Conservation (phyloP, 1,140 invertebrate genomes). For the Lordiphosa clarofinis region DNA sequence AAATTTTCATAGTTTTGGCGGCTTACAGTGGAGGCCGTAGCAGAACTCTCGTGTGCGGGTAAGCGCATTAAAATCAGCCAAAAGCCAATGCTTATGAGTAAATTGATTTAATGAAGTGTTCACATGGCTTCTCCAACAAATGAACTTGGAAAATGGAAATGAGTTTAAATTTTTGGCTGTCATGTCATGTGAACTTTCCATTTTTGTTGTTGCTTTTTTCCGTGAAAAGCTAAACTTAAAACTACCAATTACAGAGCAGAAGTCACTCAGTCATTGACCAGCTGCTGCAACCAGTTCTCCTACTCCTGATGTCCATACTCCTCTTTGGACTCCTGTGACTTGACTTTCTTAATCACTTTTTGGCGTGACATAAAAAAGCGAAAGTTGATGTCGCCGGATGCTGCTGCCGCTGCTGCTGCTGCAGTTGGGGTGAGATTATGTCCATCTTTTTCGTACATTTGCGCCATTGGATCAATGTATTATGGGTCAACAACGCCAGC, state of each 20-base stretch:
- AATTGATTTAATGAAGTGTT: too few species aligned
- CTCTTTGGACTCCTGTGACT: conserved; percentile 25
- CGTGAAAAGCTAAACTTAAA: conserved; percentile 38
- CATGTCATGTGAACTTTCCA: too few species aligned
- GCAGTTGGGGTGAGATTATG: conserved; percentile 41
- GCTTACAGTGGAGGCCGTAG: too few species aligned
- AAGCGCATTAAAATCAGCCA: too few species aligned
- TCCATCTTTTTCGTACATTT: conserved; percentile 29
- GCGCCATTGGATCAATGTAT: conserved; percentile 40
- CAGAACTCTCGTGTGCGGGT: too few species aligned
- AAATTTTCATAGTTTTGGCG: conserved; percentile 5
- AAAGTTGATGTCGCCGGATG: conserved; percentile 68
- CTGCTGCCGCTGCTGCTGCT: conserved; percentile 8
- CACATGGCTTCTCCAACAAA: too few species aligned
- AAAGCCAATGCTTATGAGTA: too few species aligned
- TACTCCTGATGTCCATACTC: not conserved
- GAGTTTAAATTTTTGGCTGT: too few species aligned
- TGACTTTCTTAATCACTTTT: conserved; percentile 53
- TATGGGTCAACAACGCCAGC: conserved; percentile 44
- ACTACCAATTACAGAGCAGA: conserved; percentile 51
- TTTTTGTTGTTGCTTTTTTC: not conserved
- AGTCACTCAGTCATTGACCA: conserved; percentile 61
- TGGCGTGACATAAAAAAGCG: conserved; percentile 60
- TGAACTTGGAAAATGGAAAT: too few species aligned
- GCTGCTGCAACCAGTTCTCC: conserved; percentile 46